A percentile compares a stretch with the other conserved stretches of the same genome.
phyloP scores from a whole-genome alignment of 37 sponge, comb jelly and placozoan genomes.

The Crambe crambe region DNA sequence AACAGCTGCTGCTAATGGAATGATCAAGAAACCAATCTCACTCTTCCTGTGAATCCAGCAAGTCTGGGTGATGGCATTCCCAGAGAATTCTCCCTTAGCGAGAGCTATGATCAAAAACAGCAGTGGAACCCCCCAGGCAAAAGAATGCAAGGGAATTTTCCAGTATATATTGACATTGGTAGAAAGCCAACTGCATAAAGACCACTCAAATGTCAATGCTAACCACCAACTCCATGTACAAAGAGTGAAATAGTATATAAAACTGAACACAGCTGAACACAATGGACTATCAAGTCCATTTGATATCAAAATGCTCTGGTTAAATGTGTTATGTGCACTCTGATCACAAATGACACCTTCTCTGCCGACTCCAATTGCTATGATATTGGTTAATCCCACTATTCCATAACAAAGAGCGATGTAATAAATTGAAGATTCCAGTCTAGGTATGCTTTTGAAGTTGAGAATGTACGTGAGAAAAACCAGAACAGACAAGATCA shows the following conservation, averaged over 20 bases:
- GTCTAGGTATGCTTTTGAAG: constrained; percentile 14
- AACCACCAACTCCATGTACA: constrained; percentile 70
- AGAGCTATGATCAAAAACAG: constrained; percentile 24
- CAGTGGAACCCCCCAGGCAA: constrained; percentile 53
- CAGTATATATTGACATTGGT: neutral
- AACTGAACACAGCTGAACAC: constrained; percentile 35
- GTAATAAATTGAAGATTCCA: constrained; percentile 47
- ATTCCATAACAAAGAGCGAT: constrained; percentile 44
- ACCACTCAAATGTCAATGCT: constrained; percentile 43
- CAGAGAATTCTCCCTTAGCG: constrained; percentile 5
- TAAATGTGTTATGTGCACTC: neutral
- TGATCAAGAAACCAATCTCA: constrained; percentile 38
- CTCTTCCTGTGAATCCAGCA: constrained; percentile 49
- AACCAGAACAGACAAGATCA: constrained; percentile 18
- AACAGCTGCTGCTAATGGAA: constrained; percentile 28
- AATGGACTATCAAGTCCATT: constrained; percentile 8
- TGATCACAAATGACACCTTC: constrained; percentile 17
- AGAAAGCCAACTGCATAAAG: constrained; percentile 1
- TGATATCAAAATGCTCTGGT: constrained; percentile 11
- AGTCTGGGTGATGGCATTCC: constrained; percentile 22
- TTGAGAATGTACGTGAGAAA: constrained; percentile 42
- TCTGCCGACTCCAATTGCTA: constrained; percentile 29
- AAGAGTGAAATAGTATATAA: constrained; percentile 52
- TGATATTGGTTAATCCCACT: constrained; percentile 15
- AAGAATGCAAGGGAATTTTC: constrained; percentile 20